Evolutionary conservation across 2,888 invertebrate species (phyloP).

Genomic region (Oscheius myriophilus): DNA sequence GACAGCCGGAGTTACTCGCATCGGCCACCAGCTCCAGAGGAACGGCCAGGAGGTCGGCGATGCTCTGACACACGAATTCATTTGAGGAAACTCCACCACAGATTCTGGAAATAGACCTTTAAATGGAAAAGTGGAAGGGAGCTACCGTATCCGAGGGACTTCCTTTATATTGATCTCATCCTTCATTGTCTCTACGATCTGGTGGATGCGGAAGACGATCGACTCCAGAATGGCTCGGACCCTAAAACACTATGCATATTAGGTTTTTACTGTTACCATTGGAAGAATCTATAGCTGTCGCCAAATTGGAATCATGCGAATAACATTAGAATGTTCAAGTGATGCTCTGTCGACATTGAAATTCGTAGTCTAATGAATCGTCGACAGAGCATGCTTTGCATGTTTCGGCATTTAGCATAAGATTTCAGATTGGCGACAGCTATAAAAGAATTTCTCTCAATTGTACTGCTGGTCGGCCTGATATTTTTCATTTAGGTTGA

Average conservation of each 20-base stretch:
- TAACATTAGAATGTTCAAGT: too few relatives aligned
- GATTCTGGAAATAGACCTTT: conserved; percentile 76
- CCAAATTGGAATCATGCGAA: too few relatives aligned
- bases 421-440: too few relatives aligned
- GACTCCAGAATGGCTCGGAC: conserved; percentile 86
- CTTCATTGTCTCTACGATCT: conserved; percentile 81
- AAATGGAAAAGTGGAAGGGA: background rate
- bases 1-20: conserved; percentile 77
- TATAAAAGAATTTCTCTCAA: too few relatives aligned
- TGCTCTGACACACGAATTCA: conserved; percentile 87
- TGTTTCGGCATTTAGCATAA: too few relatives aligned
- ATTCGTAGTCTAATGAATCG: too few relatives aligned
- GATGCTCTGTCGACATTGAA: too few relatives aligned
- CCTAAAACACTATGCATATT: conserved; percentile 36
- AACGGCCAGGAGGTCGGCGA: conserved; percentile 84
- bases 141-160: conserved; percentile 48
- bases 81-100: conserved; percentile 97
- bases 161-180: conserved; percentile 77
- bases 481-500: too few relatives aligned
- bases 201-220: conserved; percentile 83
- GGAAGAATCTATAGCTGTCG: too few relatives aligned
- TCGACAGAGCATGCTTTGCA: too few relatives aligned
- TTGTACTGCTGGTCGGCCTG: too few relatives aligned
- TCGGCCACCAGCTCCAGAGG: conserved; percentile 81
- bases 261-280: too few relatives aligned